Percentiles rank a stretch among this genome's conserved stretches.
Evolutionary conservation across 2,113 vertebrate species (phyloP).

Genomic region (Ochotona curzoniae): DNA sequence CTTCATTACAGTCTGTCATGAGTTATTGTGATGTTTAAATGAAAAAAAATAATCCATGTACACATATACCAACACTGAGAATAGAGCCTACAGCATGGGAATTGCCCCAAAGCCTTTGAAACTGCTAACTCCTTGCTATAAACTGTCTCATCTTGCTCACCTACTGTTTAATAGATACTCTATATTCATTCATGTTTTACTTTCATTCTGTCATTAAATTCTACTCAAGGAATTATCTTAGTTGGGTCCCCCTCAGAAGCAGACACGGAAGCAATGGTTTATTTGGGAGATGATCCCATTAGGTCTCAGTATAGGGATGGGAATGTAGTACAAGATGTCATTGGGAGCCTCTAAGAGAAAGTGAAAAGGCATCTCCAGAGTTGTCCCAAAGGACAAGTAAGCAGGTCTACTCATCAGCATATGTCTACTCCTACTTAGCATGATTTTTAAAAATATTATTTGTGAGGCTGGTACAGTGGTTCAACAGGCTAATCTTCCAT

Average conservation of each 20-base stretch:
- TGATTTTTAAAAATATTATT: neutral
- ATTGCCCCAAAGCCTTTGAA: neutral
- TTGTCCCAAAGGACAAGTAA: neutral
- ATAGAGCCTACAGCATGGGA: neutral
- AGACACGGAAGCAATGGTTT: neutral
- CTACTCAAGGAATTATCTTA: neutral
- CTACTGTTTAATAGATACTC: neutral
- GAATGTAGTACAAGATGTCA: rapidly evolving
- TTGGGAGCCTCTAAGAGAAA: rapidly evolving
- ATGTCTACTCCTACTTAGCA: neutral
- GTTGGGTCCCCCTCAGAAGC: neutral
- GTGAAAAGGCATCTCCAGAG: neutral
- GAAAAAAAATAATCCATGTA: neutral
- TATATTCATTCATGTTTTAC: neutral
- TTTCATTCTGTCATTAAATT: slow-evolving; percentile 41
- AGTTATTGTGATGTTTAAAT: neutral
- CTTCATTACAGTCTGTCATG: neutral
- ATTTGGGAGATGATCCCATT: neutral
- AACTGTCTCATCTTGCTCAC: neutral
- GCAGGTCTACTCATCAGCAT: neutral
- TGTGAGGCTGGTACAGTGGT: too few species aligned
- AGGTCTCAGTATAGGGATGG: neutral
- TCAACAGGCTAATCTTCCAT: too few species aligned
- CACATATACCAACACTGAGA: neutral
- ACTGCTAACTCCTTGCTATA: neutral